Conservation (phyloP, 2,888 invertebrate genomes). For the Camptogramma bilineatum region DNA sequence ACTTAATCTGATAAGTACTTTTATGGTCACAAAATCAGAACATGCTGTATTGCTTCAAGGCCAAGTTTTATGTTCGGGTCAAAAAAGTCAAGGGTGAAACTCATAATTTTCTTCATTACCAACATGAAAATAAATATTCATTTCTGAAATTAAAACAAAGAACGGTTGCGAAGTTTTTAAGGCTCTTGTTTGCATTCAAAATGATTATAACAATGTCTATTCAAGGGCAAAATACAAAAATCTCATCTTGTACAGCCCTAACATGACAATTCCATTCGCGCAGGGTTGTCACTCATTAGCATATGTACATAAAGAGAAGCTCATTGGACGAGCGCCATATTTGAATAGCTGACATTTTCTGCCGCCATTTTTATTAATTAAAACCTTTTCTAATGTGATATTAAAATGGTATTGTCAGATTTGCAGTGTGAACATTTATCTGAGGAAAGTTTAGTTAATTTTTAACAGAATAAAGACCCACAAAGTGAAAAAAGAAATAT, state of each 20-base stretch:
- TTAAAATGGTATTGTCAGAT: conserved; percentile 47
- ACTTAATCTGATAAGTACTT: too few relatives aligned
- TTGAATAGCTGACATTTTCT: conserved; percentile 72
- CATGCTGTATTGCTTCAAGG: conserved; percentile 15
- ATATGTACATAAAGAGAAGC: conserved; percentile 78
- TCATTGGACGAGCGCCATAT: conserved; percentile 71
- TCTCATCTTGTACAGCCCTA: conserved; percentile 65
- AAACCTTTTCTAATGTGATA: conserved; percentile 48
- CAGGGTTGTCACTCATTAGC: conserved; percentile 81
- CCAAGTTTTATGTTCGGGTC: conserved; percentile 22
- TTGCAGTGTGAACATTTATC: background rate
- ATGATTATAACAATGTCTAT: conserved; percentile 49
- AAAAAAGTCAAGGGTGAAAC: conserved; percentile 27
- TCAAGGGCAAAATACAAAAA: conserved; percentile 68
- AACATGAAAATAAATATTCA: conserved; percentile 35
- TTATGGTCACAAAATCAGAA: too few relatives aligned
- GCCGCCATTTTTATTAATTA: conserved; percentile 80
- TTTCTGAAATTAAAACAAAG: conserved; percentile 32
- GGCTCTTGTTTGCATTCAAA: conserved; percentile 33
- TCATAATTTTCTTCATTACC: conserved; percentile 29
- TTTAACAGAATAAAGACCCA: background rate
- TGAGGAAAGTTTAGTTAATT: background rate
- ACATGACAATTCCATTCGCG: conserved; percentile 83
- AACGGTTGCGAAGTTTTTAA: conserved; percentile 21
- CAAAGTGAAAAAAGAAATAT: too few relatives aligned